These are phyloP conservation scores for Eolophus roseicapilla DNA, from an alignment of 2,113 vertebrate species.

Conservation along the genomic window DNA sequence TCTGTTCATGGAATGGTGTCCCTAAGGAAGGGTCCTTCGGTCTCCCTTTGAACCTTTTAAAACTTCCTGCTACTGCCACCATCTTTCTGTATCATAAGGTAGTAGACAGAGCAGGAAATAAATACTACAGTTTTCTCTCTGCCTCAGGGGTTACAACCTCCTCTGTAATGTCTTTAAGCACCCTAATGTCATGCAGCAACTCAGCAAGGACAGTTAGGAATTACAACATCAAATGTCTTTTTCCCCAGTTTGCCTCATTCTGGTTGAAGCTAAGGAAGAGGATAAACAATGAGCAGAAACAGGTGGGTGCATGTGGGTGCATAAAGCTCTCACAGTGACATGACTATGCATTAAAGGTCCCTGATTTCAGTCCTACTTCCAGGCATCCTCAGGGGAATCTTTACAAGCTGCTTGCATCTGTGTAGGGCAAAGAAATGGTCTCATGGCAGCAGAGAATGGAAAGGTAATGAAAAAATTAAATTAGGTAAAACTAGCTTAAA, in stretches of 20 bases:
- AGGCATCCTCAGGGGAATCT: neutral
- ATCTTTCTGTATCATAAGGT: neutral
- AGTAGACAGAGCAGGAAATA: neutral
- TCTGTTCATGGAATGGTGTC: neutral
- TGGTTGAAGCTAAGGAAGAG: neutral
- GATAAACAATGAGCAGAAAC: neutral
- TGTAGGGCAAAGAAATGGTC: neutral
- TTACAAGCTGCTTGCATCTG: neutral
- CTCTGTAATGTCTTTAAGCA: neutral
- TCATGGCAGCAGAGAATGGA: neutral
- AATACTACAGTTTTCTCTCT: neutral
- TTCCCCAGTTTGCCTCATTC: neutral
- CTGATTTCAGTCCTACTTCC: neutral
- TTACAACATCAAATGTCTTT: neutral
- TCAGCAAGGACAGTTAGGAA: neutral
- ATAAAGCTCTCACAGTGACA: neutral
- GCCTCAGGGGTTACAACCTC: neutral
- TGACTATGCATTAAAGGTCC: neutral
- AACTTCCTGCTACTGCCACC: neutral
- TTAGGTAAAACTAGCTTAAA: constrained; percentile 61
- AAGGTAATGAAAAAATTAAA: constrained; percentile 57
- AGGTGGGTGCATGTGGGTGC: neutral
- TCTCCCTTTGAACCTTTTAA: neutral
- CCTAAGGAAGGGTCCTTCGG: neutral
- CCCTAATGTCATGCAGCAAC: neutral